Base-by-base conservation (phyloP, 2,797 vertebrate genomes). In the Clarias fuscus region DNA sequence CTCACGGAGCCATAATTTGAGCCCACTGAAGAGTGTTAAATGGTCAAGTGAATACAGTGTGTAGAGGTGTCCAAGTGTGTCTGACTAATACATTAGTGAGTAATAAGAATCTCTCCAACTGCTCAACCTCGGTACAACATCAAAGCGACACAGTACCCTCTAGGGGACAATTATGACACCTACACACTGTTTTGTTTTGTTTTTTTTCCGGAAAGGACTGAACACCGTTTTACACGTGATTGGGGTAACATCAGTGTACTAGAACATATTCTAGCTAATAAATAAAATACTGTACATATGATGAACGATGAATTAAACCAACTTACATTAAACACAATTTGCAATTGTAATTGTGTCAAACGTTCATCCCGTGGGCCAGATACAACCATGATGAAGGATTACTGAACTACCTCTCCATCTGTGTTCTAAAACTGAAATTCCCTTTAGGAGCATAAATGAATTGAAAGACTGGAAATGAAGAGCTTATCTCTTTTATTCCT, bases 41-140 rank as follows among this genome's bases (percentile, higher is more conserved):
- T 76, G 77, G 86, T 84, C 86, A 87, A 76, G 62, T 84, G 83
- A 77, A 64, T 56, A 68, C 61, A 68, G 80, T 70, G 61, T 58
- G 58, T 72, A 81, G 67, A 77, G 43, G 59, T 65, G 86, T 61
- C 83, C 73, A 64, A 87, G 83, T 85, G 86, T 75, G 62, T 56
- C 68, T 87, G 86, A 87, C 83, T 87, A 87, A 85, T 76, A 62
- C 78, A 82, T 84, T 48, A 85, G 77, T 86, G 81, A 83, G 56
- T 83, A 84, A 86, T 62, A 85, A 68, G 43, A 85, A 82, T 65
- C 61, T 85, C 53, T 85, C 77, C 37, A 75, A 82, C 76, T 73
- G 82, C n/a, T 56, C 68, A 56, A n/a, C 17, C 53, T 79, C 8
- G n/a, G 53, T 6, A 18, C 40, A 73, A 7, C 58, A 76, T 30